Conservation (phyloP, 2,113 vertebrate genomes). For the Dermatemys mawii region DNA sequence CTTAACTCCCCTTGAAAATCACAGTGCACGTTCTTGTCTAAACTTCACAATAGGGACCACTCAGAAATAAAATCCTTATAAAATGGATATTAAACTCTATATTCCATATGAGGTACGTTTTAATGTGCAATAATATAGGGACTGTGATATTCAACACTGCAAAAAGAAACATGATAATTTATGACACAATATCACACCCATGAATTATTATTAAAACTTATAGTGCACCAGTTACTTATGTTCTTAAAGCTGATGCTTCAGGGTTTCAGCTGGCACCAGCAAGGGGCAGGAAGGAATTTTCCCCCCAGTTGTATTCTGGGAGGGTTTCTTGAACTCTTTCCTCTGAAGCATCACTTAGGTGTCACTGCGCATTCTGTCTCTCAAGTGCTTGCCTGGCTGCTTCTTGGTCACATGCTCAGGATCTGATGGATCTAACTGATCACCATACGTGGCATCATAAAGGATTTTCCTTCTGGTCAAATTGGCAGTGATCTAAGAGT, state of each 20-base stretch:
- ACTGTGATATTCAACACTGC: slow-evolving; percentile 2
- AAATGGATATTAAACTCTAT: background rate
- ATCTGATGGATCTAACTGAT: background rate
- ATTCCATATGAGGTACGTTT: background rate
- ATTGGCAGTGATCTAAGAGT: background rate
- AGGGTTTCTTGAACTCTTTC: background rate
- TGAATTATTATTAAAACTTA: slow-evolving; percentile 74
- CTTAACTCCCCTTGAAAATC: background rate
- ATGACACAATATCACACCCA: slow-evolving; percentile 57
- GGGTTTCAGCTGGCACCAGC: background rate
- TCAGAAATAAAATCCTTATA: background rate
- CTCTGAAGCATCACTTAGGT: background rate
- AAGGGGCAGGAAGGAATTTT: background rate
- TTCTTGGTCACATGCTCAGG: background rate
- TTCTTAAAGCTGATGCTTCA: background rate
- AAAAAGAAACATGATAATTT: slow-evolving; percentile 62
- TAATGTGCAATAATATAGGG: background rate
- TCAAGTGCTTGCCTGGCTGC: background rate
- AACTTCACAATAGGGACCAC: background rate
- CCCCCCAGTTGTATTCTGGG: background rate
- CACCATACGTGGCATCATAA: background rate
- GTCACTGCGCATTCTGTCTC: background rate
- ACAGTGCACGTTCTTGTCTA: background rate
- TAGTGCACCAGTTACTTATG: slow-evolving; percentile 16
- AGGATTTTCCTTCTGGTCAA: background rate